Evolutionary conservation across 1,140 invertebrate species (phyloP).

Genomic region (Littorina saxatilis): DNA sequence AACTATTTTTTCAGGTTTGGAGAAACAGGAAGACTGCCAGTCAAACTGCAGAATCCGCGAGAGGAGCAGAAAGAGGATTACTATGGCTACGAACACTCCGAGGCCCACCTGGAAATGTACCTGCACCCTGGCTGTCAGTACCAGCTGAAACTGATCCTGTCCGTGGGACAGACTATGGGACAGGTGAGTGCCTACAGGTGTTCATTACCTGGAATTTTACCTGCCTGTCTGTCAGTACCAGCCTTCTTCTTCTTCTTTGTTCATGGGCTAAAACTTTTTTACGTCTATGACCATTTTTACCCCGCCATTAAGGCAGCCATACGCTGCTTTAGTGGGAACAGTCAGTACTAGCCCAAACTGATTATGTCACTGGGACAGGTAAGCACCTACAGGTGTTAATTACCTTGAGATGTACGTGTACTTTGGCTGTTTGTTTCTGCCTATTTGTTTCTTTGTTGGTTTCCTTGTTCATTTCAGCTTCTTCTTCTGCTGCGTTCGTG

Average conservation of each 20-base stretch:
- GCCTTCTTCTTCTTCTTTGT: too few species aligned
- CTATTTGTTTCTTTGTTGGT: too few species aligned
- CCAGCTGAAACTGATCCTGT: slow-evolving; percentile 57
- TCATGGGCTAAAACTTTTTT: too few species aligned
- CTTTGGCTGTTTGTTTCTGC: too few species aligned
- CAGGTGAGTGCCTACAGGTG: slow-evolving; percentile 59
- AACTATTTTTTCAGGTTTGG: slow-evolving; percentile 57
- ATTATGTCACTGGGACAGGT: too few species aligned
- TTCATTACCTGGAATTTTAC: background rate
- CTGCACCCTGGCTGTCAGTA: slow-evolving; percentile 69
- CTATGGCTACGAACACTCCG: slow-evolving; percentile 36
- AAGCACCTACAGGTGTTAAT: background rate
- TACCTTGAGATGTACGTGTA: too few species aligned
- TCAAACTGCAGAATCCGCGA: slow-evolving; percentile 63
- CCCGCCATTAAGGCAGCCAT: too few species aligned
- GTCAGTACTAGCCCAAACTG: background rate
- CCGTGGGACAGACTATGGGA: slow-evolving; percentile 61
- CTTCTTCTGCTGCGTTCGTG: too few species aligned
- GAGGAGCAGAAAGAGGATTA: slow-evolving; percentile 41
- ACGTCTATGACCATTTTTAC: too few species aligned
- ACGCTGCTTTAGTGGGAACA: background rate
- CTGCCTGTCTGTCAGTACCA: background rate
- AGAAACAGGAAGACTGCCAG: slow-evolving; percentile 56
- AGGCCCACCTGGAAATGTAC: slow-evolving; percentile 63
- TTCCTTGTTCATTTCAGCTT: too few species aligned